Evolutionary conservation across 1,140 invertebrate genomes (phyloP), one percentile per base, ranked within the genome.

Genomic region (Littorina saxatilis): DNA sequence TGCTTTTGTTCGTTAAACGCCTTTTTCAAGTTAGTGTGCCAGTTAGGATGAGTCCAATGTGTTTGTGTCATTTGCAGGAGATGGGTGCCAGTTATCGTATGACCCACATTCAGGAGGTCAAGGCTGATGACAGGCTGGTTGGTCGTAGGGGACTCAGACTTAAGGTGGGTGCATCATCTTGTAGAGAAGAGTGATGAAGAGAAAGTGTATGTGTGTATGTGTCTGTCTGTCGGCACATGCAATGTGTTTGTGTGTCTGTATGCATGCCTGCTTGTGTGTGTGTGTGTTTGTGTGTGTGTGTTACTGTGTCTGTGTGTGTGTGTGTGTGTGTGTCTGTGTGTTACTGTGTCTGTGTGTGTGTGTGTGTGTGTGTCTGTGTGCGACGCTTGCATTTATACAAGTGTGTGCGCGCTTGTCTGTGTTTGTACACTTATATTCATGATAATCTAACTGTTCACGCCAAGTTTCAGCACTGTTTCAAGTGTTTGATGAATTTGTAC

Each of bases 91-190:
- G 83, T 0, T 91, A 89, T 78, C 87, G 80, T 27, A 85, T 91
- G 86, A 81, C 85, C 32, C 90, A 91, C 79, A 91, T 91, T 32
- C 81, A 89, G 81, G 85, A 89, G 74, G 52, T 90, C 3, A 79
- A 84, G 11, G 77, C 80, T 27, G 82, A 88, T 70, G 81, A 90
- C 81, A 78, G 85, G 35, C 68, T 90, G 27, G 86, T 91, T 55
- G 90, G 90, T 68, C 83, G 55, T 17, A 87, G 87, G 79, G 89
- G 90, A 63, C 55, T 91, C 29, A 81, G 84, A 55, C 82, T 91
- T 17, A 90, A 89, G 87, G 89, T 90, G 76, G 75, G 73, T 40
- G 11, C 2, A 17, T 35, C 29, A 5, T n/a, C 43, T 9, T 58
- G 55, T 50, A n/a, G 23, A 27, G 55, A 20, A 27, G 23, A 27